phyloP scores from a whole-genome alignment of 2,797 vertebrate genomes.

The Huso huso region DNA sequence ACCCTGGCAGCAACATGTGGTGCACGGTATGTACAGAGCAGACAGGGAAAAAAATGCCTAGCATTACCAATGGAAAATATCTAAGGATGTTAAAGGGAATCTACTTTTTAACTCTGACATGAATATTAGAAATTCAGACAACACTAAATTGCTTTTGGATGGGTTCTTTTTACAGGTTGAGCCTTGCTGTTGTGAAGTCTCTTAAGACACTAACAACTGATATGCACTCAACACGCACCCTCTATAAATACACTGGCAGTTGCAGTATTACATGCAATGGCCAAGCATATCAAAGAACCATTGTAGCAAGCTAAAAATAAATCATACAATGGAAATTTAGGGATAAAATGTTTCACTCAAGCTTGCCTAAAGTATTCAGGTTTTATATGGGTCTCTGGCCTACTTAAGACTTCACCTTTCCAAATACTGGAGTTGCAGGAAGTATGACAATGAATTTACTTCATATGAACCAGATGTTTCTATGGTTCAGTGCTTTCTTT shows the following conservation, averaged over 20 bases:
- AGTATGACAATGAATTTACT: slow-evolving; percentile 4
- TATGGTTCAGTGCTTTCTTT: too few relatives aligned
- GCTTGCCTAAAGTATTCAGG: background rate
- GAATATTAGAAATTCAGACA: slow-evolving; percentile 3
- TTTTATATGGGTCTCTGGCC: too few relatives aligned
- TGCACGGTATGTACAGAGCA: slow-evolving; percentile 5
- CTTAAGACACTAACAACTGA: too few relatives aligned
- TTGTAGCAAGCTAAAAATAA: too few relatives aligned
- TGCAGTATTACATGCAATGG: too few relatives aligned
- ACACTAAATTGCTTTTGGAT: slow-evolving; percentile 1
- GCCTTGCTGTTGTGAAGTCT: slow-evolving; percentile 12
- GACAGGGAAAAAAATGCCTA: background rate
- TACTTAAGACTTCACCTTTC: slow-evolving; percentile 1
- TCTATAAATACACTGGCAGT: too few relatives aligned
- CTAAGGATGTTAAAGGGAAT: too few relatives aligned
- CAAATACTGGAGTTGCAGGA: background rate
- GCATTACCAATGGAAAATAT: too few relatives aligned
- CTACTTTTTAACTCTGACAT: background rate
- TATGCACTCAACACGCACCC: too few relatives aligned
- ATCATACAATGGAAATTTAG: too few relatives aligned
- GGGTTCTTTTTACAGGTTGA: background rate
- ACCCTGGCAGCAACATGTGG: slow-evolving; percentile 24
- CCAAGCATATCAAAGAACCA: too few relatives aligned
- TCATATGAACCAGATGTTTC: background rate
- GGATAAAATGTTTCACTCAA: too few relatives aligned